phyloP scores from a whole-genome alignment of 2,888 invertebrate species.

The Lepidonotus clava region DNA sequence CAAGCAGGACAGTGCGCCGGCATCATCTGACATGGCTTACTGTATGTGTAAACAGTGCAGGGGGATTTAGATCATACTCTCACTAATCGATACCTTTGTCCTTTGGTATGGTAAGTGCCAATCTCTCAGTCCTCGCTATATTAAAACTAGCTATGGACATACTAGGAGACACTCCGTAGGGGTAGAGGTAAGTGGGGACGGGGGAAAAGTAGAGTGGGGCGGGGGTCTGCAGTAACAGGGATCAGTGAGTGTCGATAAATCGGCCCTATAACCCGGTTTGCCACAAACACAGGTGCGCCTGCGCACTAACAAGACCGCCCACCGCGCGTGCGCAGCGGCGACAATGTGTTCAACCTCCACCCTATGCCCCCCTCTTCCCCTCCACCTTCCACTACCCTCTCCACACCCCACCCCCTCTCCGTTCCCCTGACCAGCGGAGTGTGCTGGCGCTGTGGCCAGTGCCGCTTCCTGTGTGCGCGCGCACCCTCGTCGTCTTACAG shows the following conservation, averaged over 20 bases:
- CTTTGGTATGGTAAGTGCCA: too few species aligned
- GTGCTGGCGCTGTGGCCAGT: too few species aligned
- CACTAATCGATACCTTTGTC: too few species aligned
- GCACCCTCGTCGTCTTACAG: too few species aligned
- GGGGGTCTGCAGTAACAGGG: constrained; percentile 18
- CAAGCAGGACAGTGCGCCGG: background rate
- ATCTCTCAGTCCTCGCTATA: too few species aligned
- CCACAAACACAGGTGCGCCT: constrained; percentile 38
- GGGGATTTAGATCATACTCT: too few species aligned
- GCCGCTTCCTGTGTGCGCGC: too few species aligned
- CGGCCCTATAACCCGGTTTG: constrained; percentile 37
- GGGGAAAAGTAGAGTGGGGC: background rate
- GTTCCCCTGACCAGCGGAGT: background rate
- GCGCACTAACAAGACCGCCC: constrained; percentile 29
- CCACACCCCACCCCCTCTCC: background rate
- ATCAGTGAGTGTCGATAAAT: constrained; percentile 42
- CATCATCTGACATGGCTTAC: background rate
- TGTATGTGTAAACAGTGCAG: too few species aligned
- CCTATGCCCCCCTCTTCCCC: background rate
- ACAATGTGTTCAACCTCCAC: constrained; percentile 18
- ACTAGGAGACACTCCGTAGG: too few species aligned
- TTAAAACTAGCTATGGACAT: too few species aligned
- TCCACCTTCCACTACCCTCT: background rate
- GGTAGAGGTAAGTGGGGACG: background rate
- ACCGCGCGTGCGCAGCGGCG: background rate